phyloP scores from a whole-genome alignment of 2,113 vertebrate genomes.

The Gymnogyps californianus region DNA sequence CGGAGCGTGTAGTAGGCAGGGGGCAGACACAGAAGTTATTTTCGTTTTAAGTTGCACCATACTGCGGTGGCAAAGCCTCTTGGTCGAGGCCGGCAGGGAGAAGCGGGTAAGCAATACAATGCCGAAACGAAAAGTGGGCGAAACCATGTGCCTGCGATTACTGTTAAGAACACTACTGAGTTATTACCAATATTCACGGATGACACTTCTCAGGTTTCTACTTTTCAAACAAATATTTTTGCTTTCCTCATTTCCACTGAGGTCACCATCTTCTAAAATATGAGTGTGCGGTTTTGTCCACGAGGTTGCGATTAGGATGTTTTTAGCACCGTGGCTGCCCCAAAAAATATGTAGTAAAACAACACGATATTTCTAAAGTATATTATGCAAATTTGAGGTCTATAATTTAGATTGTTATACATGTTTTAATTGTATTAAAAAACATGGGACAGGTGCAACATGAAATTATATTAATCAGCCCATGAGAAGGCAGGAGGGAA shows the following conservation, averaged over 20 bases:
- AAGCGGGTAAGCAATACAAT: rapidly evolving
- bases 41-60: not conserved
- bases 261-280: not conserved
- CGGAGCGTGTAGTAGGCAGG: rapidly evolving
- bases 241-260: not conserved
- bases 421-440: not conserved
- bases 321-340: not conserved
- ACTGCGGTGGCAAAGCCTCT: not conserved
- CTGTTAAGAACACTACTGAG: not conserved
- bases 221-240: not conserved
- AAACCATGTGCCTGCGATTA: rapidly evolving
- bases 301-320: not conserved
- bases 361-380: not conserved
- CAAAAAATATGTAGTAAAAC: not conserved
- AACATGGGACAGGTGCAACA: not conserved
- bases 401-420: constrained; percentile 9
- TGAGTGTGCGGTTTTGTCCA: rapidly evolving
- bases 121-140: not conserved
- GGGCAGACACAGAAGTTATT: not conserved
- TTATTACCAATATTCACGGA: not conserved
- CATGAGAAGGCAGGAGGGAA: not conserved
- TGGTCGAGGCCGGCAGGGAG: rapidly evolving
- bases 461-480: not conserved
- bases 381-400: not conserved
- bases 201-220: not conserved